A percentile compares a stretch with the other conserved stretches of the same genome.
phyloP scores from a whole-genome alignment of 2,113 vertebrate genomes.

The Nothobranchius furzeri region DNA sequence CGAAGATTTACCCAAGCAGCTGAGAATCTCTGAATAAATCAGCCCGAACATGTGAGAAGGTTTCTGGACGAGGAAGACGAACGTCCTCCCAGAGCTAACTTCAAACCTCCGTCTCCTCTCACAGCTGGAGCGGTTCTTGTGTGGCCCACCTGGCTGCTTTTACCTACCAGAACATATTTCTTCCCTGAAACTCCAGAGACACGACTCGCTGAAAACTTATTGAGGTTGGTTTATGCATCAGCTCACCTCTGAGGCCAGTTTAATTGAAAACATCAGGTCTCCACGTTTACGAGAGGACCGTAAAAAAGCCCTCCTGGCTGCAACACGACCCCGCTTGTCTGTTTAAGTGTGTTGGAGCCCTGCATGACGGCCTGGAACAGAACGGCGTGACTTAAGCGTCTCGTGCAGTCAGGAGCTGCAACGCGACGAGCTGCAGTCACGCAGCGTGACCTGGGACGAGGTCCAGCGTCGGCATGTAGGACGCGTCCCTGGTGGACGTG shows the following conservation, averaged over 20 bases:
- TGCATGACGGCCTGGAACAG: constrained; percentile 44
- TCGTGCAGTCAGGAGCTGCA: constrained; percentile 7
- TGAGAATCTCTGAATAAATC: constrained; percentile 6
- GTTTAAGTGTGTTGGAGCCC: constrained; percentile 40
- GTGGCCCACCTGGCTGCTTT: constrained; percentile 67
- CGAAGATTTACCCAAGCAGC: not conserved
- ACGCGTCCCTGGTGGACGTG: constrained; percentile 67
- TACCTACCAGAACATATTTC: constrained; percentile 74
- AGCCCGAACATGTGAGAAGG: constrained; percentile 7
- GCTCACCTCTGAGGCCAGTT: constrained; percentile 77
- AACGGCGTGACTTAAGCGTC: constrained; percentile 53
- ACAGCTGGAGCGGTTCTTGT: constrained; percentile 60
- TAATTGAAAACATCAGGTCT: constrained; percentile 87
- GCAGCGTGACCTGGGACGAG: constrained; percentile 37
- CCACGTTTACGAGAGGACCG: constrained; percentile 80
- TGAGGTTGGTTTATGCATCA: constrained; percentile 80
- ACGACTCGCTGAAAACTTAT: constrained; percentile 74
- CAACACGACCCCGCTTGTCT: constrained; percentile 45
- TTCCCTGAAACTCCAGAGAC: constrained; percentile 66
- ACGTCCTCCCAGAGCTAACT: constrained; percentile 52
- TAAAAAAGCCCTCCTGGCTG: constrained; percentile 79
- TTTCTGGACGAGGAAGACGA: constrained; percentile 31
- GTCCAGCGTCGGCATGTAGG: constrained; percentile 64
- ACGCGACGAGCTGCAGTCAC: constrained; percentile 46
- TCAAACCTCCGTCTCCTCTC: constrained; percentile 54